These are phyloP conservation scores for Phocides pigmalion DNA, from an alignment of 1,140 invertebrate genomes.

Conservation along the genomic window DNA sequence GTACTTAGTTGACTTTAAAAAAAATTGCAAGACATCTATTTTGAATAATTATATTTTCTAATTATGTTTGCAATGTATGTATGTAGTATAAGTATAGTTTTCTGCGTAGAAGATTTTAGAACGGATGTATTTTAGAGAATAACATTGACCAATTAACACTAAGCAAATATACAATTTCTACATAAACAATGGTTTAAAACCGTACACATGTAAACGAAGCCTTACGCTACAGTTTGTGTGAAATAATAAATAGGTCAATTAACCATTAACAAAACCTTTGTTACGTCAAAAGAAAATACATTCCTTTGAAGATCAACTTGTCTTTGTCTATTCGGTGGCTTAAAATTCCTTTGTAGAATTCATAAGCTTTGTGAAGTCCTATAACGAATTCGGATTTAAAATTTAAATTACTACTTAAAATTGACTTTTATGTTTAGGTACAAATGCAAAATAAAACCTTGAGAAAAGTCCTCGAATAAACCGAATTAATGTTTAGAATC, in stretches of 20 bases:
- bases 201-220: too few relatives aligned
- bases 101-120: too few relatives aligned
- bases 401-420: conserved; percentile 13
- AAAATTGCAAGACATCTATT: too few relatives aligned
- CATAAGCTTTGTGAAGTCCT: conserved; percentile 7
- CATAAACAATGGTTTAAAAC: too few relatives aligned
- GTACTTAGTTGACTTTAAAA: too few relatives aligned
- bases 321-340: conserved; percentile 20
- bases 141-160: too few relatives aligned
- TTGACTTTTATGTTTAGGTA: neutral
- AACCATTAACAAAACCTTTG: conserved; percentile 17
- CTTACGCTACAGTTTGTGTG: too few relatives aligned
- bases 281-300: conserved; percentile 25
- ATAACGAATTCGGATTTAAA: conserved; percentile 12
- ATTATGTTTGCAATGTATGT: too few relatives aligned
- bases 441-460: neutral
- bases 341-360: conserved; percentile 23
- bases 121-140: too few relatives aligned
- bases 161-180: too few relatives aligned
- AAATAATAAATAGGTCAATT: conserved; percentile 17
- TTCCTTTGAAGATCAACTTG: conserved; percentile 24
- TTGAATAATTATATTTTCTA: too few relatives aligned
- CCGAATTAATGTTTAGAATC: neutral
- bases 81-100: too few relatives aligned
- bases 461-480: neutral